phyloP scores from a whole-genome alignment of 1,140 invertebrate genomes.

The Zaprionus ornatus region DNA sequence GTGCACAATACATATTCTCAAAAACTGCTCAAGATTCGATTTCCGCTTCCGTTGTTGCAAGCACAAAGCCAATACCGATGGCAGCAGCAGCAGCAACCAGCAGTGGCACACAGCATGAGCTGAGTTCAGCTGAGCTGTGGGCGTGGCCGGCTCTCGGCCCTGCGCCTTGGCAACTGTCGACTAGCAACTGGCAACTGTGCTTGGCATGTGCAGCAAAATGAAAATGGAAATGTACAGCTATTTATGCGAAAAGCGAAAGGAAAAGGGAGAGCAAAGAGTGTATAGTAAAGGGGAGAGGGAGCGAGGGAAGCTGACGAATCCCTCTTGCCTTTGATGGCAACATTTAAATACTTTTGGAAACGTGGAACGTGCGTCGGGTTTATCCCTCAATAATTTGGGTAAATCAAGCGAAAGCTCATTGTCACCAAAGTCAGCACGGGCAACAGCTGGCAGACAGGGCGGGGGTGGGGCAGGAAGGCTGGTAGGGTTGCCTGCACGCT shows the following conservation, averaged over 20 bases:
- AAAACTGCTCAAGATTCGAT: slow-evolving; percentile 79
- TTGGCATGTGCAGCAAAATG: slow-evolving; percentile 66
- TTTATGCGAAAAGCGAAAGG: slow-evolving; percentile 3
- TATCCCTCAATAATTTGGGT: slow-evolving; percentile 41
- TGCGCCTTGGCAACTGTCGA: slow-evolving; percentile 7
- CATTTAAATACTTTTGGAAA: slow-evolving; percentile 80
- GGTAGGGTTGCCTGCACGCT: background rate
- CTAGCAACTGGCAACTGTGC: slow-evolving; percentile 38
- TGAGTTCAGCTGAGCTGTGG: slow-evolving; percentile 1
- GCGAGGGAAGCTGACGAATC: slow-evolving; percentile 33
- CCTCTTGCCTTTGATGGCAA: slow-evolving; percentile 62
- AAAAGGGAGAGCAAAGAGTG: too few relatives aligned
- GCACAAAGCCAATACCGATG: slow-evolving; percentile 42
- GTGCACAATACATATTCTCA: slow-evolving; percentile 46
- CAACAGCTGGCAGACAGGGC: slow-evolving; percentile 2
- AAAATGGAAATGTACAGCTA: slow-evolving; percentile 47
- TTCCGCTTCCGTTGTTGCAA: slow-evolving; percentile 79
- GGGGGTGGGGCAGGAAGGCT: background rate
- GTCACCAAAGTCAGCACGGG: slow-evolving; percentile 37
- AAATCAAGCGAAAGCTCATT: slow-evolving; percentile 67
- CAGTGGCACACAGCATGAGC: slow-evolving; percentile 17
- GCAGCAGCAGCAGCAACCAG: background rate
- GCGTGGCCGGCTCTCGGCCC: slow-evolving; percentile 26
- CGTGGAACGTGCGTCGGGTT: slow-evolving; percentile 43
- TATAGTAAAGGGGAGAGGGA: too few relatives aligned